Conservation (phyloP, 2,888 invertebrate genomes). For the Oligia latruncula region DNA sequence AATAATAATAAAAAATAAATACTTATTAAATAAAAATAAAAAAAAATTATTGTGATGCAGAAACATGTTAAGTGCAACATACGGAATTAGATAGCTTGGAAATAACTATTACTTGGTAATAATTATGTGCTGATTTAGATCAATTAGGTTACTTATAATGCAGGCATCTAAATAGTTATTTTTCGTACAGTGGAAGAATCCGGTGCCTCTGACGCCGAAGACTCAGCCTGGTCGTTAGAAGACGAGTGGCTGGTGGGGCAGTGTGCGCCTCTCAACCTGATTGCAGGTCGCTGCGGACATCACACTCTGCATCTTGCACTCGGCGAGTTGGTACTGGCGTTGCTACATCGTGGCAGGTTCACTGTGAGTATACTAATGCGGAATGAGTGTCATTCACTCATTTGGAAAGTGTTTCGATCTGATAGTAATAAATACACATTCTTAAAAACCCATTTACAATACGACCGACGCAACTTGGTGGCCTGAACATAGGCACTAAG, state of each 20-base stretch:
- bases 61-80: too few species aligned
- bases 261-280: conserved; percentile 77
- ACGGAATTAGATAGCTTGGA: too few species aligned
- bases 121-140: neutral
- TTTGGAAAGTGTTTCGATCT: neutral
- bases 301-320: conserved; percentile 75
- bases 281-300: conserved; percentile 73
- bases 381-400: neutral
- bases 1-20: too few species aligned
- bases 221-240: conserved; percentile 77
- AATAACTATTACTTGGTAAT: too few species aligned
- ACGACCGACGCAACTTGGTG: too few species aligned
- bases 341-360: conserved; percentile 80
- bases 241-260: conserved; percentile 83
- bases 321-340: conserved; percentile 79
- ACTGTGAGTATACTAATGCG: conserved; percentile 71
- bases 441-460: too few species aligned
- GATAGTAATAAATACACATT: neutral
- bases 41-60: too few species aligned
- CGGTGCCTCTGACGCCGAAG: conserved; percentile 83
- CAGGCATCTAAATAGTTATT: fast-evolving
- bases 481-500: too few species aligned
- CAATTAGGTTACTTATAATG: neutral
- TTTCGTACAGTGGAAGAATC: conserved; percentile 82
- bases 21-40: too few species aligned